Evolutionary conservation across 2,888 invertebrate genomes (phyloP).

Genomic region (Drymonia ruficornis): DNA sequence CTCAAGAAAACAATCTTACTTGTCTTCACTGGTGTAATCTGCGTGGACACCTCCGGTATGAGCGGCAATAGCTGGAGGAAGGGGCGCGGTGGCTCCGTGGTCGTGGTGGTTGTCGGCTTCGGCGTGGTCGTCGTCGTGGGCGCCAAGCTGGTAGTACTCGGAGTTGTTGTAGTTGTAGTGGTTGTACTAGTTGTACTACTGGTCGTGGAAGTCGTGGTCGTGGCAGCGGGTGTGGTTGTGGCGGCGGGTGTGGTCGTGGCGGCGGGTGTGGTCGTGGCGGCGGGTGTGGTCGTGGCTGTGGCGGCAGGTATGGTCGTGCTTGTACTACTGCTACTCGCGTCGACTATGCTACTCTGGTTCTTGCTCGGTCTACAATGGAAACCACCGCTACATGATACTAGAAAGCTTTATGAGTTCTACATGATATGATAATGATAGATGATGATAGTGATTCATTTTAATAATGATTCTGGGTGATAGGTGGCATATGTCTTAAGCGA

Average conservation of each 20-base stretch:
- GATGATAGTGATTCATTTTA: too few species aligned
- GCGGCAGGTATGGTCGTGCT: constrained; percentile 62
- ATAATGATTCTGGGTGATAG: not conserved
- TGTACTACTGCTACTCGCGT: constrained; percentile 60
- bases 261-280: constrained; percentile 61
- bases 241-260: constrained; percentile 64
- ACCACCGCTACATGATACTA: constrained; percentile 31
- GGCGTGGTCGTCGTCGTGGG: constrained; percentile 59
- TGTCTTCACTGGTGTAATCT: constrained; percentile 55
- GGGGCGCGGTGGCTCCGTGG: constrained; percentile 57
- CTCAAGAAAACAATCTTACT: constrained; percentile 39
- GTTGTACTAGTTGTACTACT: constrained; percentile 60
- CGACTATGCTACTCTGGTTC: constrained; percentile 56
- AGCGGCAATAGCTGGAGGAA: constrained; percentile 78
- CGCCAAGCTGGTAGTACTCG: constrained; percentile 69
- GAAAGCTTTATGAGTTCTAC: constrained; percentile 8
- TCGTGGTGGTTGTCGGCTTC: constrained; percentile 51
- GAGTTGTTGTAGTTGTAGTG: constrained; percentile 67
- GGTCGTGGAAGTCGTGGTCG: constrained; percentile 64
- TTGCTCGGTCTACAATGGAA: constrained; percentile 61
- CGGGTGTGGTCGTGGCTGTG: constrained; percentile 56
- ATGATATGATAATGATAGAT: not conserved
- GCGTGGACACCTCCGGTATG: constrained; percentile 48
- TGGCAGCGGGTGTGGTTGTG: constrained; percentile 60
- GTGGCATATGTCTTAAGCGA: too few species aligned